These are phyloP conservation scores for Drosophila willistoni DNA, from an alignment of 1,140 invertebrate species.

Conservation along the genomic window DNA sequence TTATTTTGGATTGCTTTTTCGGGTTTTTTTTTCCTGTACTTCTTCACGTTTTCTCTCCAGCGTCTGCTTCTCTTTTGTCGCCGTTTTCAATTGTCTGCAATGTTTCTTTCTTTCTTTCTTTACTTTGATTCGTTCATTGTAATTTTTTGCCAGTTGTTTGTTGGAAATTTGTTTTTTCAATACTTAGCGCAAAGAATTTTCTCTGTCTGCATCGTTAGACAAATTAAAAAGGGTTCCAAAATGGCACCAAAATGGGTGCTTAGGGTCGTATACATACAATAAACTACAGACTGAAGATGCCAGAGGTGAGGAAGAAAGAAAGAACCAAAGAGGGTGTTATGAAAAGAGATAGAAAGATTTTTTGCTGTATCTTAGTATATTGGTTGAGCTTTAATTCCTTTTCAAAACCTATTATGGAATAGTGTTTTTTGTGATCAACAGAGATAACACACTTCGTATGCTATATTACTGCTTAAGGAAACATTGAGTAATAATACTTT, in stretches of 20 bases:
- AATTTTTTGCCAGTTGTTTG: constrained; percentile 6
- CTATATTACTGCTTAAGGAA: too few species aligned
- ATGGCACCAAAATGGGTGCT: neutral
- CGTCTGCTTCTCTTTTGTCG: constrained; percentile 1
- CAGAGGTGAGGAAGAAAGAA: neutral
- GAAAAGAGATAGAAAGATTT: neutral
- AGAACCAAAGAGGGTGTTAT: neutral
- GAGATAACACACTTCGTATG: too few species aligned
- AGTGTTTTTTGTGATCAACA: too few species aligned
- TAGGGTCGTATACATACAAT: too few species aligned
- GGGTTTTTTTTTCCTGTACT: constrained; percentile 9
- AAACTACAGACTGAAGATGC: too few species aligned
- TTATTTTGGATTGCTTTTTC: constrained; percentile 68
- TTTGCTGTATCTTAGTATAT: neutral
- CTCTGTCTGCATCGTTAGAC: constrained; percentile 10
- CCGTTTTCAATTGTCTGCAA: constrained; percentile 55
- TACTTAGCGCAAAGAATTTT: constrained; percentile 28
- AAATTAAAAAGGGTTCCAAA: constrained; percentile 19
- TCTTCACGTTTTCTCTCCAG: neutral
- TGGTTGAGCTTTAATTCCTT: constrained; percentile 47
- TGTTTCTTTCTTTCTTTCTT: constrained; percentile 29
- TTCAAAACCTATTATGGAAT: too few species aligned
- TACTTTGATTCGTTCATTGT: constrained; percentile 12
- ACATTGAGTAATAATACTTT: too few species aligned
- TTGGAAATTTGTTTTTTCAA: constrained; percentile 34